A percentile compares a stretch with the other conserved stretches of the same genome.
These are phyloP conservation scores for Crossaster papposus DNA, from an alignment of 53 echinoderm and acorn worm species.

Conservation along the genomic window DNA sequence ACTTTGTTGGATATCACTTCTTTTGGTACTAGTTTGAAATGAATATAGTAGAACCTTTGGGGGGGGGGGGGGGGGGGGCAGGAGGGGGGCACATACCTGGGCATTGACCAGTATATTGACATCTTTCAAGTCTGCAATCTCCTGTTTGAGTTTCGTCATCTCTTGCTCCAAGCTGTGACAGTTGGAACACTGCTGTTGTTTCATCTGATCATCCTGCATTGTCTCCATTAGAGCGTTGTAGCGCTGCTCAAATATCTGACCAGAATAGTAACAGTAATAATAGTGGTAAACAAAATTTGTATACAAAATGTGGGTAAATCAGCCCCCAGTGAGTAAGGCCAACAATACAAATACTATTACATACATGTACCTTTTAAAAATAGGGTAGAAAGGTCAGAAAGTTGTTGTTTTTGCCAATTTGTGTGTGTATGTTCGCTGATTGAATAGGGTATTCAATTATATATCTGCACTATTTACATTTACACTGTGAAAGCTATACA, in stretches of 20 bases:
- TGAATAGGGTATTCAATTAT: too few species aligned
- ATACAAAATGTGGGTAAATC: too few species aligned
- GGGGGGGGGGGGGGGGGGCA: background rate
- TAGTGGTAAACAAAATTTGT: background rate
- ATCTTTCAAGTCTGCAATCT: slow-evolving; percentile 35
- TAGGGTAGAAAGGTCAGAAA: too few species aligned
- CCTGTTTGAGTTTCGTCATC: slow-evolving; percentile 31
- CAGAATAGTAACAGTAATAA: background rate
- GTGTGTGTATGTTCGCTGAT: too few species aligned
- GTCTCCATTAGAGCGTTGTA: slow-evolving; percentile 67
- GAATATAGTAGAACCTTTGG: too few species aligned
- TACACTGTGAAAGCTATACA: too few species aligned
- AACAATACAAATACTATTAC: too few species aligned
- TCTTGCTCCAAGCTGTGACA: slow-evolving; percentile 40
- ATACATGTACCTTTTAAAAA: too few species aligned
- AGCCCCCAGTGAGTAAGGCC: background rate
- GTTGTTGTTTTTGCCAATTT: too few species aligned
- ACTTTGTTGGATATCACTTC: too few species aligned
- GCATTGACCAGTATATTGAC: slow-evolving; percentile 47
- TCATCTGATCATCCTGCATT: slow-evolving; percentile 40
- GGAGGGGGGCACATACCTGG: slow-evolving; percentile 15
- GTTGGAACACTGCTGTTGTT: slow-evolving; percentile 44
- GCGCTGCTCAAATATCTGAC: slow-evolving; percentile 51
- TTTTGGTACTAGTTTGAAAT: too few species aligned
- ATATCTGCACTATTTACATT: too few species aligned